Evolutionary conservation across 1,140 invertebrate genomes (phyloP).

Genomic region (Drosophila novamexicana): DNA sequence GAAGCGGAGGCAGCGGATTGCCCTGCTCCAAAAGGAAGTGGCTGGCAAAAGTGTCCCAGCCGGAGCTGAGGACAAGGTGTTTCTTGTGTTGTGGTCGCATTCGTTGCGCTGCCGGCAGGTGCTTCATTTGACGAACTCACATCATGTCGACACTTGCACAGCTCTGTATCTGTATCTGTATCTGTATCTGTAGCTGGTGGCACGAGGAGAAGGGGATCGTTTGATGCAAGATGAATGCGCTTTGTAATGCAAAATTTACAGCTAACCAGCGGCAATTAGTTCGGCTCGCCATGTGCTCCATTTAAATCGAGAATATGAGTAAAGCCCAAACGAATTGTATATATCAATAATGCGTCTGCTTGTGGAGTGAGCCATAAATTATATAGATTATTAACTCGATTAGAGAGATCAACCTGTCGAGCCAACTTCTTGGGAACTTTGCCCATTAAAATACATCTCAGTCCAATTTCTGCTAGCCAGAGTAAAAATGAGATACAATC

Average conservation of each 20-base stretch:
- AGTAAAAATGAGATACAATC: no score
- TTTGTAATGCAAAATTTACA: constrained; percentile 64
- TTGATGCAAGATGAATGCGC: constrained; percentile 59
- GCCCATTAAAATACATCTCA: no score
- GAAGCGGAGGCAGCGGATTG: background rate
- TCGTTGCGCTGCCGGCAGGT: constrained; percentile 66
- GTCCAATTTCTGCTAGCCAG: no score
- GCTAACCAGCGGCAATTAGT: constrained; percentile 52
- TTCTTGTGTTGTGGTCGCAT: constrained; percentile 43
- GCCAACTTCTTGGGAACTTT: no score
- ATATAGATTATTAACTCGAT: background rate
- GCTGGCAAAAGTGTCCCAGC: constrained; percentile 48
- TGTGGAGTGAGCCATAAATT: background rate
- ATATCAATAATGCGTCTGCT: constrained; percentile 5
- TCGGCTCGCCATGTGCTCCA: constrained; percentile 29
- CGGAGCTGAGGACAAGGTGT: constrained; percentile 53
- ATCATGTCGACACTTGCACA: constrained; percentile 43
- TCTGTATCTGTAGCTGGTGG: constrained; percentile 22
- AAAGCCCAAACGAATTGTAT: constrained; percentile 3
- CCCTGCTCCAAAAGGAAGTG: constrained; percentile 33
- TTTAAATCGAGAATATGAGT: constrained; percentile 7
- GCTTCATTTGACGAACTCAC: constrained; percentile 39
- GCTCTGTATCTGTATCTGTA: constrained; percentile 6
- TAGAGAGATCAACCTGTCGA: background rate
- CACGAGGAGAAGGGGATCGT: constrained; percentile 22